Evolutionary conservation across 2,888 invertebrate species (phyloP).

Genomic region (Noctua pronuba): DNA sequence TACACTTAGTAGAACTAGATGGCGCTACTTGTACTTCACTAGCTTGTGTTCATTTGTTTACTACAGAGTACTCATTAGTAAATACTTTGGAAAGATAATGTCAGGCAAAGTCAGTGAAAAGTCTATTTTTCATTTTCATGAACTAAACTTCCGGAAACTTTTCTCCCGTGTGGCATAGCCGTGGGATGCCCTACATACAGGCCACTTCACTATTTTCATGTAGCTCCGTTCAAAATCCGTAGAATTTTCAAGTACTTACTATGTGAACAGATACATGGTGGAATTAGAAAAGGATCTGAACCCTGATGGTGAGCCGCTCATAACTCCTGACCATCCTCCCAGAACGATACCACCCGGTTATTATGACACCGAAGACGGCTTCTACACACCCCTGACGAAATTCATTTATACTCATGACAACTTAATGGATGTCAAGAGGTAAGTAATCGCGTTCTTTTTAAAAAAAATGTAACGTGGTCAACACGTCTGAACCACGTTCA

Average conservation of each 20-base stretch:
- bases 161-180: too few relatives aligned
- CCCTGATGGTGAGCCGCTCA: background rate
- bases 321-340: background rate
- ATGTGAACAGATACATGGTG: slow-evolving; percentile 7
- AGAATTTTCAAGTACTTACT: background rate
- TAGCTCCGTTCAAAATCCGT: background rate
- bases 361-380: slow-evolving; percentile 22
- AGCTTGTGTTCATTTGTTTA: too few relatives aligned
- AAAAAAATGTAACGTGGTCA: background rate
- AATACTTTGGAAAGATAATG: too few relatives aligned
- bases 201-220: too few relatives aligned
- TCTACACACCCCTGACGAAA: background rate
- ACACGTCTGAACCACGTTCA: background rate
- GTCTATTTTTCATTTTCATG: too few relatives aligned
- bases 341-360: slow-evolving; percentile 19
- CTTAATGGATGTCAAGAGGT: background rate
- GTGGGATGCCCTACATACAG: background rate
- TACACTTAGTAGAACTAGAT: too few relatives aligned
- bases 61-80: too few relatives aligned
- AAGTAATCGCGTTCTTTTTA: background rate
- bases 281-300: slow-evolving; percentile 18
- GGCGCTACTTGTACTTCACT: too few relatives aligned
- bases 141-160: too few relatives aligned
- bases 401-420: background rate
- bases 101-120: too few relatives aligned